phyloP scores from a whole-genome alignment of 2,888 invertebrate species.

The Drosophila phalerata region DNA sequence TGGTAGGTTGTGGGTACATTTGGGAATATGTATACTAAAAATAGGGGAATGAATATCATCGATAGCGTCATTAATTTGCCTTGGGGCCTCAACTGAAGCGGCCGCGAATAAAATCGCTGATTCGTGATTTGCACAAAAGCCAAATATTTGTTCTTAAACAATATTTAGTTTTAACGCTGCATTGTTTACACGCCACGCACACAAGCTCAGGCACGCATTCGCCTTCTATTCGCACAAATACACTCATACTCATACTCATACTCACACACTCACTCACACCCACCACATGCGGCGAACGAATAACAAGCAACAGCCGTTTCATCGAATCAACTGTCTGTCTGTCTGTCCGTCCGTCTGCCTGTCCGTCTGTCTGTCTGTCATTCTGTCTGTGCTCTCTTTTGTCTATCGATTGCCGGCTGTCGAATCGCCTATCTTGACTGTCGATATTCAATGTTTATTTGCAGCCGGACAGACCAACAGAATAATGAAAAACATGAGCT shows the following conservation, averaged over 20 bases:
- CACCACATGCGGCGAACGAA: conserved; percentile 41
- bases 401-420: conserved; percentile 51
- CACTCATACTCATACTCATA: conserved; percentile 15
- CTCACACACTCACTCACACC: conserved; percentile 10
- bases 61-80: conserved; percentile 72
- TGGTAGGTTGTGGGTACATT: background rate
- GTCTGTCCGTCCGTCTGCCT: conserved; percentile 9
- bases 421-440: conserved; percentile 44
- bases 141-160: conserved; percentile 81
- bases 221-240: conserved; percentile 13
- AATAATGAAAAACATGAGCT: conserved; percentile 77
- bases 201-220: conserved; percentile 40
- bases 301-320: conserved; percentile 62
- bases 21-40: conserved; percentile 5
- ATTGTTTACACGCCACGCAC: conserved; percentile 71
- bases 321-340: conserved; percentile 22
- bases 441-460: conserved; percentile 70
- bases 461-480: conserved; percentile 39
- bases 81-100: conserved; percentile 20
- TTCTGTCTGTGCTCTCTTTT: conserved; percentile 25
- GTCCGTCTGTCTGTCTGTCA: conserved; percentile 11
- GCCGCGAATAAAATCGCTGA: conserved; percentile 51
- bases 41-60: conserved; percentile 49
- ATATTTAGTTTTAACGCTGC: conserved; percentile 79
- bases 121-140: conserved; percentile 78